A percentile compares a stretch with the other conserved stretches of the same genome.
phyloP scores from a whole-genome alignment of 2,797 vertebrate species.

The Microhierax caerulescens region DNA sequence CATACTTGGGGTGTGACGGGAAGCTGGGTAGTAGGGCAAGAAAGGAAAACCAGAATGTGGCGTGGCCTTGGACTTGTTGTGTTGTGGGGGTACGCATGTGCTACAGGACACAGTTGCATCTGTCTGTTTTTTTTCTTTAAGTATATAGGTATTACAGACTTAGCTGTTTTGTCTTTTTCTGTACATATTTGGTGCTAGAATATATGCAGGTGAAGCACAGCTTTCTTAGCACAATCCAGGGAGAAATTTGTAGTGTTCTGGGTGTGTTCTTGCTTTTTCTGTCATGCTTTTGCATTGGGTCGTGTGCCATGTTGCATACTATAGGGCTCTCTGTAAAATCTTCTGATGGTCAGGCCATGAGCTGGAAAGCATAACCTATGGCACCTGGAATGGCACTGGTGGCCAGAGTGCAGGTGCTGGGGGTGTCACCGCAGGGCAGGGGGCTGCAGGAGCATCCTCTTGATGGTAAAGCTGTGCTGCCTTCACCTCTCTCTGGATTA shows the following conservation, averaged over 20 bases:
- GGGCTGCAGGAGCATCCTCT: neutral
- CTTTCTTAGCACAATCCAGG: neutral
- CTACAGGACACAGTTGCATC: neutral
- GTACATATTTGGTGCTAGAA: neutral
- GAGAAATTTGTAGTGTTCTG: neutral
- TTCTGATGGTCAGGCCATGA: neutral
- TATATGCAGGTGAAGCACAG: neutral
- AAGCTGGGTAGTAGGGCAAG: neutral
- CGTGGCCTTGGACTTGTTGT: neutral
- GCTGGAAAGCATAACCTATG: neutral
- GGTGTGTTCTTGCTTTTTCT: neutral
- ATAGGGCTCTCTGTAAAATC: neutral
- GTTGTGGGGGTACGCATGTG: neutral
- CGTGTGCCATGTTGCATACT: fast-evolving
- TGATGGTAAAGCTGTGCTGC: neutral
- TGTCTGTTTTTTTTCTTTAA: neutral
- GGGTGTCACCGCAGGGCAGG: fast-evolving
- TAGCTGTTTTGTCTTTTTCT: neutral
- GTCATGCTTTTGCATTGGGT: neutral
- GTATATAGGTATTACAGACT: neutral
- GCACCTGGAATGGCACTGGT: neutral
- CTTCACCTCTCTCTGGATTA: neutral
- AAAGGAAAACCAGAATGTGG: neutral
- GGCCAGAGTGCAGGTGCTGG: neutral
- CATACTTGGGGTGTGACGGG: neutral